Evolutionary conservation across 92 coral and sea anemone genomes (phyloP), one percentile per base, ranked within the genome.

Genomic region (Porites lobata): DNA sequence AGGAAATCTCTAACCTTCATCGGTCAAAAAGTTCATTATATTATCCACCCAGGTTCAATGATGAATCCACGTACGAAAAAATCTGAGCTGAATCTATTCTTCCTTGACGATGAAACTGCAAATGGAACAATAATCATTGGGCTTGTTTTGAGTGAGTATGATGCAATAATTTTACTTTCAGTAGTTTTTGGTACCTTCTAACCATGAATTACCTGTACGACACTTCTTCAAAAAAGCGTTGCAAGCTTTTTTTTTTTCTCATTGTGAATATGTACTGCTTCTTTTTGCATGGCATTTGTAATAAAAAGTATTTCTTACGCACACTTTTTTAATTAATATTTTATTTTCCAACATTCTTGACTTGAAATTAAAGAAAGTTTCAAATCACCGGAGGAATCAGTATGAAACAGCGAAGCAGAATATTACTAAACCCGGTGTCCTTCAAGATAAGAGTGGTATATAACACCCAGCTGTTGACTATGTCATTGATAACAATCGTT

Each of bases 71-170:
- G 9, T 67, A 5, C 4, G 9, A 67, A 21, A 67, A 15, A 67
- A 29, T 2, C 38, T 7, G 29, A 67, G 72, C 13, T 67, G 2
- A 67, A 22, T 1, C 10, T 8, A 24, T 29, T 54, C 0, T 18
- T 8, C 19, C 59, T 61, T 24, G 26, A 13, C 1, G 18, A 24
- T 17, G 14, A 76, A 21, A 5, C 3, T 18, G 4, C 80, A 4
- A 12, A 15, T 15, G 66, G 52, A 59, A 50, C 19, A 13, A 1
- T 26, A 9, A 7, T 77, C 38, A 21, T 59, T 77, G 53, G 52
- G 7, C 9, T 77, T 17, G 19, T 59, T 17, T 62, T 77, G 69
- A 43, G 81, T 77, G 54, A 77, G 81, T 77, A 24, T 61, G 26
- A 59, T 15, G 32, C 1, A 29, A 59, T 18, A 21, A 58, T 24